phyloP scores from a whole-genome alignment of 2,113 vertebrate genomes.

The Cichladusa arquata region DNA sequence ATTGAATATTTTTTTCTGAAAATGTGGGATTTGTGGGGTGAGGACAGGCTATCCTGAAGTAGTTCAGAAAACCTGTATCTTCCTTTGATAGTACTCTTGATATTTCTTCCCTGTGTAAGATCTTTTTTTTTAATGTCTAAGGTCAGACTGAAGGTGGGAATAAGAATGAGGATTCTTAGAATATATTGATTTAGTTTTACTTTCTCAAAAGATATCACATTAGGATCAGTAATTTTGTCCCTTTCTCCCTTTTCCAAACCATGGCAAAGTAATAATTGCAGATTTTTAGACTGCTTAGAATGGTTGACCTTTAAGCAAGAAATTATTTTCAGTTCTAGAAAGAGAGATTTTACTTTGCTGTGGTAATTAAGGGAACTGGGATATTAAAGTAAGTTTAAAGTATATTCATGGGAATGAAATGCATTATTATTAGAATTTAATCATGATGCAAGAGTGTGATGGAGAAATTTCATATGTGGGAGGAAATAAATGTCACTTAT shows the following conservation, averaged over 20 bases:
- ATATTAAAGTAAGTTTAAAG: conserved; percentile 19
- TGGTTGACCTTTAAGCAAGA: conserved; percentile 17
- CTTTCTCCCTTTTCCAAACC: not conserved
- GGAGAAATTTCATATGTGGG: not conserved
- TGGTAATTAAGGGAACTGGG: conserved; percentile 2
- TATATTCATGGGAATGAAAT: not conserved
- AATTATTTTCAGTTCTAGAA: not conserved
- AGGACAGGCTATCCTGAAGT: not conserved
- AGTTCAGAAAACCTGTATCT: not conserved
- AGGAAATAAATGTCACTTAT: not conserved
- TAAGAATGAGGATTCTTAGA: not conserved
- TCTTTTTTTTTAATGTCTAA: not conserved
- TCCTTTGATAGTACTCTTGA: not conserved
- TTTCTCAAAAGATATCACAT: not conserved
- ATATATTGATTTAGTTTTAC: not conserved
- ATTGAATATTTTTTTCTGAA: not conserved
- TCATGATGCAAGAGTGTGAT: not conserved
- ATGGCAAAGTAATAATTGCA: not conserved
- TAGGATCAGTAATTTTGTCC: not conserved
- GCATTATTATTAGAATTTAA: conserved; percentile 3
- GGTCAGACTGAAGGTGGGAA: not conserved
- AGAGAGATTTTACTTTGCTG: not conserved
- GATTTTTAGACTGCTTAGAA: not conserved
- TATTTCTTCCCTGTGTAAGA: not conserved
- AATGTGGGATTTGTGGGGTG: not conserved